Conservation (phyloP, 2,797 vertebrate species). For the Halcyon leucocephala region DNA sequence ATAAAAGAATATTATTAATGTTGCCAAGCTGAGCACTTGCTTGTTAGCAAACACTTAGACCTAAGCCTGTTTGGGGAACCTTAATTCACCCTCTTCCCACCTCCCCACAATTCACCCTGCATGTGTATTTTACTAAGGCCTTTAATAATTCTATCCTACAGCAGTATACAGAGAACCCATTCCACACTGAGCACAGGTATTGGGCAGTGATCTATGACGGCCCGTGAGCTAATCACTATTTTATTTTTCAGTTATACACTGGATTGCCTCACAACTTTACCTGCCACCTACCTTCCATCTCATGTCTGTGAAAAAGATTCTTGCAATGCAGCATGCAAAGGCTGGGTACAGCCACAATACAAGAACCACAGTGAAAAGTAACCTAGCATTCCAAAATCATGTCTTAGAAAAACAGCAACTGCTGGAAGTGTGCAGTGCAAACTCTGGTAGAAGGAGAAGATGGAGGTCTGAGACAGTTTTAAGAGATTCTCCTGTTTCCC, state of each 20-base stretch:
- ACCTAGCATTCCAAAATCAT: background rate
- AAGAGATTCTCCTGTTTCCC: background rate
- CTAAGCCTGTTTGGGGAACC: background rate
- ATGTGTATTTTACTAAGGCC: background rate
- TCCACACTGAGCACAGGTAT: background rate
- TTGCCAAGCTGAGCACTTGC: slow-evolving; percentile 10
- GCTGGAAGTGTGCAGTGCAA: background rate
- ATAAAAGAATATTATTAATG: slow-evolving; percentile 52
- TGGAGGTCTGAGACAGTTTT: background rate
- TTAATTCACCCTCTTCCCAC: slow-evolving; percentile 15
- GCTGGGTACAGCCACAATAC: background rate
- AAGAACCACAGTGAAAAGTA: background rate
- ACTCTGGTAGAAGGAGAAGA: background rate
- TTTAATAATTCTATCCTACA: background rate
- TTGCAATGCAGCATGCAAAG: background rate
- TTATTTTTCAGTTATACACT: background rate
- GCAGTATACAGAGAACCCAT: background rate
- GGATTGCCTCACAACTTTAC: background rate
- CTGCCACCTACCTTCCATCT: background rate
- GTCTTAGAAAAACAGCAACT: background rate
- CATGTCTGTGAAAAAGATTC: background rate
- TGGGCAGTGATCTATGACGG: background rate
- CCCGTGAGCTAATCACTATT: background rate
- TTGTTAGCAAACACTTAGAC: slow-evolving; percentile 50
- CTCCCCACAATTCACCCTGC: background rate